Percentiles rank a stretch among this genome's conserved stretches.
Evolutionary conservation across 2,113 vertebrate species (phyloP).

Genomic region (Vimba vimba): DNA sequence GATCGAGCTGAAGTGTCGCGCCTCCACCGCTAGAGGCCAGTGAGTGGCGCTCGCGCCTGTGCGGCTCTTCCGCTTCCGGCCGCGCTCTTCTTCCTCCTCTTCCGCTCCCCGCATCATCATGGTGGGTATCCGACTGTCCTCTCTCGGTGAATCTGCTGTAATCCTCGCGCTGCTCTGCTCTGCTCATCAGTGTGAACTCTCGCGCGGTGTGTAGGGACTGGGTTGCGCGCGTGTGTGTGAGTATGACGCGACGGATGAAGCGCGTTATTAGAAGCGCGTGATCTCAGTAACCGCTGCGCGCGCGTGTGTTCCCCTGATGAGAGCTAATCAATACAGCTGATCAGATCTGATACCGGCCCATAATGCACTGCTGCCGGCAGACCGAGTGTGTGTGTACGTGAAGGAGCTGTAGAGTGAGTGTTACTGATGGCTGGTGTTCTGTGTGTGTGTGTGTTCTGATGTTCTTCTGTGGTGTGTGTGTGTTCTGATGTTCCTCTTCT

Average conservation of each 20-base stretch:
- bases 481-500: no score
- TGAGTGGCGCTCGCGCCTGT: not conserved
- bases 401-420: not conserved
- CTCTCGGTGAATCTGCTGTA: conserved; percentile 47
- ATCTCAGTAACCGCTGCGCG: not conserved
- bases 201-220: not conserved
- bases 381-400: not conserved
- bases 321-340: not conserved
- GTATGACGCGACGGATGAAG: not conserved
- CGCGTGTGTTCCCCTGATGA: no score
- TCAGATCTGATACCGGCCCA: not conserved
- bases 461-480: no score
- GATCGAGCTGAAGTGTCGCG: not conserved
- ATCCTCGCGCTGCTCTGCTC: conserved; percentile 46
- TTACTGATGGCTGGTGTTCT: not conserved
- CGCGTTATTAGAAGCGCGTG: not conserved
- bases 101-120: conserved; percentile 69
- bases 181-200: accelerated
- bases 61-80: conserved; percentile 17
- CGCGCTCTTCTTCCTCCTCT: conserved; percentile 68
- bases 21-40: conserved; percentile 14
- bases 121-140: conserved; percentile 70
- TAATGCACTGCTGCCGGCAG: not conserved
- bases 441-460: no score
- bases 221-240: no score